phyloP scores from a whole-genome alignment of 2,797 vertebrate species.

The Gymnodraco acuticeps region DNA sequence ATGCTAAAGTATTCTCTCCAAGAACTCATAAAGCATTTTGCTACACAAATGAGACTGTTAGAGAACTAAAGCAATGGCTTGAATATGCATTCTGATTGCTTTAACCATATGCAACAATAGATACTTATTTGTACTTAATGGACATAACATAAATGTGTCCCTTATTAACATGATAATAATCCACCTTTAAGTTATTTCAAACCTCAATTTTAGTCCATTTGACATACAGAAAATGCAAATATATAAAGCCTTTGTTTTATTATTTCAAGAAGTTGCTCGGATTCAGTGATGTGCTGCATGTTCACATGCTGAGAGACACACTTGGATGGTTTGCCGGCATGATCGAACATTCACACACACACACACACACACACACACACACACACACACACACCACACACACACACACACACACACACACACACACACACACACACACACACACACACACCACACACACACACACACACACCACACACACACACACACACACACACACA shows the following conservation, averaged over 20 bases:
- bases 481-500: conserved; percentile 9
- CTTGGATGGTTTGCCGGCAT: conserved; percentile 48
- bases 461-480: not conserved
- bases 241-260: conserved; percentile 11
- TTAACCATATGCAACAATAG: conserved; percentile 9
- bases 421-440: conserved; percentile 8
- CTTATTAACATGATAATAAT: not conserved
- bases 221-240: conserved; percentile 11
- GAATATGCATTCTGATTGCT: conserved; percentile 17
- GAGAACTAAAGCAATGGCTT: conserved; percentile 23
- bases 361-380: not conserved
- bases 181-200: not conserved
- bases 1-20: conserved; percentile 23
- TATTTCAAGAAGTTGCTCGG: conserved; percentile 41
- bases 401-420: not conserved
- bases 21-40: conserved; percentile 18
- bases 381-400: conserved; percentile 4
- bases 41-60: conserved; percentile 19
- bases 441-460: not conserved
- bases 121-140: not conserved
- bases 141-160: not conserved
- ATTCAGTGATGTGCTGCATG: conserved; percentile 49
- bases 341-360: conserved; percentile 40
- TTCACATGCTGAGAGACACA: conserved; percentile 53
- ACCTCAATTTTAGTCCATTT: not conserved